These are phyloP conservation scores for Arctia plantaginis DNA, from an alignment of 2,888 invertebrate genomes.

Conservation along the genomic window DNA sequence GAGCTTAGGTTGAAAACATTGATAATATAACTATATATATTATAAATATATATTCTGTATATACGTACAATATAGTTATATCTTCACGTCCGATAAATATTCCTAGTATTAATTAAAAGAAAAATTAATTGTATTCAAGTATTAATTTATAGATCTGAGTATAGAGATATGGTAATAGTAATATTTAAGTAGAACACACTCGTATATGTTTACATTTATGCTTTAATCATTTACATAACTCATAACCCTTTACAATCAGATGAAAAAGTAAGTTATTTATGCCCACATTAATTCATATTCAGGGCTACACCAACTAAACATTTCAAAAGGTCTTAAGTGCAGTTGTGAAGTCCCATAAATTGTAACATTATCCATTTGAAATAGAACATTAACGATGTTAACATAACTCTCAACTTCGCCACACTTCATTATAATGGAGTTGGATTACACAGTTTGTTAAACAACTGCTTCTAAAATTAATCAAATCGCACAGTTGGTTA, in stretches of 20 bases:
- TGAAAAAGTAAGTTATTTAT: background rate
- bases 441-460: slow-evolving; percentile 2
- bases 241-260: background rate
- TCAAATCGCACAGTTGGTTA: slow-evolving; percentile 1
- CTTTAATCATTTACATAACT: background rate
- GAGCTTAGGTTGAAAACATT: too few species aligned
- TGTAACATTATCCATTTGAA: background rate
- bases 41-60: too few species aligned
- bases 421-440: background rate
- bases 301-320: background rate
- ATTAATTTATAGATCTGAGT: too few species aligned
- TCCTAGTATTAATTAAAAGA: too few species aligned
- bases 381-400: background rate
- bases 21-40: too few species aligned
- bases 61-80: too few species aligned
- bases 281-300: background rate
- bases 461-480: slow-evolving; percentile 1
- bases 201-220: background rate
- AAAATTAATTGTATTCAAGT: too few species aligned
- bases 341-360: background rate
- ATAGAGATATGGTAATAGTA: too few species aligned
- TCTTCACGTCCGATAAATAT: too few species aligned
- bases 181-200: background rate
- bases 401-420: background rate
- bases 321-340: background rate